Base-by-base conservation (phyloP, 1,140 invertebrate genomes). In the Protaetia brevitarsis region DNA sequence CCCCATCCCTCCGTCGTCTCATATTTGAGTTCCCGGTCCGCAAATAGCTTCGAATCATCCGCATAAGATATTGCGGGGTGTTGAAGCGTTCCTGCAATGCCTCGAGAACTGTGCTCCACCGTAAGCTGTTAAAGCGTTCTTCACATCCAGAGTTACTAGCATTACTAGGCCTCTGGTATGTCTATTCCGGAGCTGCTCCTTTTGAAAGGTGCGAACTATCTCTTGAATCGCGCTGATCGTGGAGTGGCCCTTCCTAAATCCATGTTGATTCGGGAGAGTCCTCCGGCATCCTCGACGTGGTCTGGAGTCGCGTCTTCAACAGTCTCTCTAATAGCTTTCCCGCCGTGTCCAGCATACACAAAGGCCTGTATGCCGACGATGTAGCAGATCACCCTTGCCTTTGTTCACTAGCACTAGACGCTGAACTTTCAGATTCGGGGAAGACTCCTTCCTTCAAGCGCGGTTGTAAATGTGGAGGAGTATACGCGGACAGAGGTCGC, bases 51-150 rank as follows among this genome's bases (percentile, higher is more conserved):
- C 62, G 30, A 11, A 74, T 58, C 6, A 71, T 62, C 3, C 29
- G 34, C 10, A 62, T 29, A n/a, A 69, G 29, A 56, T 67, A 67
- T 13, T 30, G n/a, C 3, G 56, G 27, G 8, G 64, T 37, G 7
- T 57, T 13, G 19, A 45, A 64, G 37, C 26, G 26, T 7, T 13
- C 23, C 21, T 63, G 30, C 13, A 71, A 28, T 11, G 51, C 41
- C 10, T 66, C 23, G 2, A 67, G 16, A 7, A 72, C 69, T 7
- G 10, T 11, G 4, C 34, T 28, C 69, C 71, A 68, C 31, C 13
- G 16, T 10, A 61, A 65, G 10, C 64, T 60, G 27, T 69, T 71
- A 57, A 72, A 72, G 67, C 69, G 30, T 72, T 72, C 29, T 65
- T 63, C 2, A 72, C 63, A 60, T 72, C 66, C 21, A 72, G 0